Percentiles rank a stretch among this genome's conserved stretches.
These are phyloP conservation scores for Lycophotia porphyrea DNA, from an alignment of 2,888 invertebrate species.

Conservation along the genomic window DNA sequence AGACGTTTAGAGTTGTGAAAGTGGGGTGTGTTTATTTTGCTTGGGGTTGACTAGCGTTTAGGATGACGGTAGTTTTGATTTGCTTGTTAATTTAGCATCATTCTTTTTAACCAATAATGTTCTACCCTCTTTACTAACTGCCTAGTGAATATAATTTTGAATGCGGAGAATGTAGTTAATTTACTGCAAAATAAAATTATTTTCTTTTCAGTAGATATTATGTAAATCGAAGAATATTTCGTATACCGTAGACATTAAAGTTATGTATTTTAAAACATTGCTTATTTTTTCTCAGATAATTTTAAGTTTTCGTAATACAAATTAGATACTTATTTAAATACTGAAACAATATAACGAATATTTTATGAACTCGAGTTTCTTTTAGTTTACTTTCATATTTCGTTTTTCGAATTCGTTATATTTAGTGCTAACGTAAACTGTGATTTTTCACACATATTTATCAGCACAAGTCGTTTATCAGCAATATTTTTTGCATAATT, in stretches of 20 bases:
- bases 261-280: background rate
- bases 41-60: background rate
- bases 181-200: background rate
- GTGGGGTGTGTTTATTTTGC: background rate
- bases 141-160: background rate
- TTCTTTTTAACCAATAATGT: too few species aligned
- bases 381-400: background rate
- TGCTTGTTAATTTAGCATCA: background rate
- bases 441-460: too few species aligned
- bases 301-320: background rate
- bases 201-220: background rate
- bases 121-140: too few species aligned
- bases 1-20: conserved; percentile 20
- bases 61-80: background rate
- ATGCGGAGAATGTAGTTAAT: background rate
- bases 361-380: background rate
- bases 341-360: background rate
- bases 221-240: conserved; percentile 3
- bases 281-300: background rate
- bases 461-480: too few species aligned
- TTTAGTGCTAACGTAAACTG: too few species aligned
- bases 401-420: too few species aligned
- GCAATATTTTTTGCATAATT: too few species aligned
- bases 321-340: background rate
- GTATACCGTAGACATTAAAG: background rate